Conservation (phyloP, 1,140 invertebrate species). For the Bombus pyrosoma region DNA sequence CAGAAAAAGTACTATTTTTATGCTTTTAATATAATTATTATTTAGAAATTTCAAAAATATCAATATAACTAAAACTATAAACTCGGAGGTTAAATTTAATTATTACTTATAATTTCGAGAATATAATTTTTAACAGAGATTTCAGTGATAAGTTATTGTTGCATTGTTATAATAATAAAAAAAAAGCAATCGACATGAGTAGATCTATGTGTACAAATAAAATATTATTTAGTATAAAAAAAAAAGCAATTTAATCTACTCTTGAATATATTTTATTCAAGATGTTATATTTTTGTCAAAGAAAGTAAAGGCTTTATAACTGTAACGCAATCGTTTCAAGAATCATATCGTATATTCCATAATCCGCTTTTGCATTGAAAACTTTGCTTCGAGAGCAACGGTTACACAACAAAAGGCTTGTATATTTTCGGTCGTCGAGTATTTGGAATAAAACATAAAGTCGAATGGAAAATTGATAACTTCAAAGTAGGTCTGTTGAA, state of each 20-base stretch:
- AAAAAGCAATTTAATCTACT: background rate
- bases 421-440: background rate
- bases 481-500: constrained; percentile 9
- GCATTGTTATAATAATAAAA: background rate
- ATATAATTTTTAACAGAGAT: background rate
- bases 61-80: background rate
- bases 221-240: background rate
- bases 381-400: too few relatives aligned
- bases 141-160: background rate
- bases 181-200: background rate
- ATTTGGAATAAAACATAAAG: background rate
- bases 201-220: background rate
- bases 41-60: background rate
- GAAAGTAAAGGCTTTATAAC: background rate
- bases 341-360: too few relatives aligned
- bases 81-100: too few relatives aligned
- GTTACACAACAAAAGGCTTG: too few relatives aligned
- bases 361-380: too few relatives aligned
- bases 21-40: background rate
- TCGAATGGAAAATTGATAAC: constrained; percentile 47
- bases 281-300: background rate
- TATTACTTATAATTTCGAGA: background rate
- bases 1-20: background rate
- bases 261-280: background rate
- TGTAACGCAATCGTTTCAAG: background rate